Conservation (phyloP, 1,140 invertebrate genomes). For the Himalopsyche phryganea region DNA sequence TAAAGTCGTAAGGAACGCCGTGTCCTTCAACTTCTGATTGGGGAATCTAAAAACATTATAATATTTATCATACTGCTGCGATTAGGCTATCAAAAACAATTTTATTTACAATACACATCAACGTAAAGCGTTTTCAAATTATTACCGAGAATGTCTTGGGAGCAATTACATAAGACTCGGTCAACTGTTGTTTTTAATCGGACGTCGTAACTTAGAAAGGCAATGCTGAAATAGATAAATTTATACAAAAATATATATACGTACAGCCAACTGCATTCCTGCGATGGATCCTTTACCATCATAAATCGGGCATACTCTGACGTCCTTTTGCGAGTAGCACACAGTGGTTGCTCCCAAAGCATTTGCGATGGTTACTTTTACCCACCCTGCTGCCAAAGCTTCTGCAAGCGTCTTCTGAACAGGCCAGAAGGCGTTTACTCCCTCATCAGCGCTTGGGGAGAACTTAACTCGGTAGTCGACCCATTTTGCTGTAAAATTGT, state of each 20-base stretch:
- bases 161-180: no score
- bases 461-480: slow-evolving; percentile 22
- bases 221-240: no score
- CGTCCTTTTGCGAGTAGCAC: slow-evolving; percentile 1
- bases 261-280: slow-evolving; percentile 22
- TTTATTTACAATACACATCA: no score
- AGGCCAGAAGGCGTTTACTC: slow-evolving; percentile 11
- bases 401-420: slow-evolving; percentile 8
- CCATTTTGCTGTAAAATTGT: slow-evolving; percentile 26
- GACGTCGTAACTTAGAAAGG: no score
- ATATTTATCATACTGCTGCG: no score
- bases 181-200: no score
- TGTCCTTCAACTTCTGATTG: slow-evolving; percentile 9
- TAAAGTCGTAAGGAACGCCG: slow-evolving; percentile 16
- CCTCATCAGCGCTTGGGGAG: slow-evolving; percentile 4
- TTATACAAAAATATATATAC: no score
- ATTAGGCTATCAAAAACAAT: no score
- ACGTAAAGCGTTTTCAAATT: no score
- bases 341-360: slow-evolving; percentile 4
- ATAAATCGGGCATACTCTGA: slow-evolving; percentile 19
- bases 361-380: background rate
- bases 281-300: slow-evolving; percentile 23
- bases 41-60: slow-evolving; percentile 14
- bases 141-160: no score
- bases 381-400: slow-evolving; percentile 14